Evolutionary conservation across 2,113 vertebrate species (phyloP).

Genomic region (Marmota flaviventris): DNA sequence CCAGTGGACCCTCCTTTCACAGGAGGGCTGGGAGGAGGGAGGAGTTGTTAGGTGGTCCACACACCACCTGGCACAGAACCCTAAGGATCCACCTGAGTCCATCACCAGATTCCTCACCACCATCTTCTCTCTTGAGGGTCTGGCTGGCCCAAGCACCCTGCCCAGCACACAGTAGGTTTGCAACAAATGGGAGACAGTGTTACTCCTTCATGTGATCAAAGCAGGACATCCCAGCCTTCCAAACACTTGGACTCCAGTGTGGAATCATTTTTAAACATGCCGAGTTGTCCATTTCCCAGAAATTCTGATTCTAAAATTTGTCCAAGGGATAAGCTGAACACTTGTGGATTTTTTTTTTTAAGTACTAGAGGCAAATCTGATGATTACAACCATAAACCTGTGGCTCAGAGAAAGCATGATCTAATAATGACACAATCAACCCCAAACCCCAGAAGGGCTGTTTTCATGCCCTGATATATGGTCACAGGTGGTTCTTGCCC

Average conservation of each 20-base stretch:
- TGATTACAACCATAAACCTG: not conserved
- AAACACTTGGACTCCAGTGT: not conserved
- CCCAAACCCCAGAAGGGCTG: rapidly evolving
- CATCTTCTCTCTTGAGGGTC: not conserved
- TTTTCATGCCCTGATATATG: not conserved
- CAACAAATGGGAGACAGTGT: rapidly evolving
- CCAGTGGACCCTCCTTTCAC: rapidly evolving
- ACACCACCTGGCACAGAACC: not conserved
- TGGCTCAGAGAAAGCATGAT: no score
- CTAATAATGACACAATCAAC: not conserved
- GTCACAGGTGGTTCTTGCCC: not conserved
- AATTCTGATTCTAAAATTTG: not conserved
- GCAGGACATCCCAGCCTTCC: not conserved
- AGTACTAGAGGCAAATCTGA: not conserved
- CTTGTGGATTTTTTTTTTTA: not conserved
- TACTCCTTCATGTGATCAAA: not conserved
- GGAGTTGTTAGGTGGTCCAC: rapidly evolving
- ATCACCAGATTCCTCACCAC: rapidly evolving
- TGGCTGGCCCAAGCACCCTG: not conserved
- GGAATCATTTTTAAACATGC: not conserved
- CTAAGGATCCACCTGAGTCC: rapidly evolving
- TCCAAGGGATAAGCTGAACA: not conserved
- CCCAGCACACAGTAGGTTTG: not conserved
- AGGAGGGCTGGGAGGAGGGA: not conserved
- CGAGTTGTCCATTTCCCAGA: not conserved